Evolutionary conservation across 2,113 vertebrate species (phyloP).

Genomic region (Ceyx margarethae): DNA sequence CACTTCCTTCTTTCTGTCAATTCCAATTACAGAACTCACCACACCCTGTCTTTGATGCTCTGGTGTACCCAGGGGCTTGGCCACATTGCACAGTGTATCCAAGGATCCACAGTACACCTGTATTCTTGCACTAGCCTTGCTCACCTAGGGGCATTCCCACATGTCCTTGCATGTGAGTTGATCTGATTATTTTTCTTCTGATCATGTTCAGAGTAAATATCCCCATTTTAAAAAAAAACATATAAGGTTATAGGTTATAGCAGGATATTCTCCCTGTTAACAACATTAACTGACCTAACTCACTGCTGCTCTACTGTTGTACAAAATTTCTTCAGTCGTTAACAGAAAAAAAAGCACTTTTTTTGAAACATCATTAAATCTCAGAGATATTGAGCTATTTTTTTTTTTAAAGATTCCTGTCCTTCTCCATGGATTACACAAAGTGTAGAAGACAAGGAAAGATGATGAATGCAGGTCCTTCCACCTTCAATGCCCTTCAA

Average conservation of each 20-base stretch:
- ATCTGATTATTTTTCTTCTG: background rate
- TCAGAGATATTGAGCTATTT: background rate
- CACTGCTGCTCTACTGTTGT: background rate
- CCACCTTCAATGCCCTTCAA: background rate
- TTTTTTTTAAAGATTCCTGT: background rate
- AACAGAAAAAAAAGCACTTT: background rate
- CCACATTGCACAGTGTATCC: background rate
- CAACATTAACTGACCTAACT: background rate
- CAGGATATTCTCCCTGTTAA: background rate
- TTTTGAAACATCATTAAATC: background rate
- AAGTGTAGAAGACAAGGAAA: background rate
- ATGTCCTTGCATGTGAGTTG: background rate
- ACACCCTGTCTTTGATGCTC: background rate
- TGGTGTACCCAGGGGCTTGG: background rate
- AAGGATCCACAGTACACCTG: background rate
- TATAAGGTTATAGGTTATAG: background rate
- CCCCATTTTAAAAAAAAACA: too few species aligned
- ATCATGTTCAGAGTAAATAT: background rate
- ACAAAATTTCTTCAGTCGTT: background rate
- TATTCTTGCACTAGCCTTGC: background rate
- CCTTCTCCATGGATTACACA: background rate
- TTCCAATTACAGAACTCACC: background rate
- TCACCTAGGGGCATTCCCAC: background rate
- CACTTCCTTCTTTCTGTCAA: background rate
- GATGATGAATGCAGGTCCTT: background rate